Conservation (phyloP, 2,797 vertebrate genomes). For the Prunella strophiata region DNA sequence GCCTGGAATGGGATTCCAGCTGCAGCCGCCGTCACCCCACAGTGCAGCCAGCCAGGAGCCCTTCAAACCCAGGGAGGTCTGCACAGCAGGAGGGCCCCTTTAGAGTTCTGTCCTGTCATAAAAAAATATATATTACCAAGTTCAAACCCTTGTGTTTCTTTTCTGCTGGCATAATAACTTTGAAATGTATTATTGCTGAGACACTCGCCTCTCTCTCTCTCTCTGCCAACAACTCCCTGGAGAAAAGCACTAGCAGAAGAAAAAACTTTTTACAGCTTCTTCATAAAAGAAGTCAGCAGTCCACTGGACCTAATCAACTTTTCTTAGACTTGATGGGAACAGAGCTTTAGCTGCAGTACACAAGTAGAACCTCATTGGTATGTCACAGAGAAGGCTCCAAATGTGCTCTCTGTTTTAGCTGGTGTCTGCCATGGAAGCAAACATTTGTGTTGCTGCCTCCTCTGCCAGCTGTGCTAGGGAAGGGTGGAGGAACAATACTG, state of each 20-base stretch:
- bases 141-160: slow-evolving; percentile 69
- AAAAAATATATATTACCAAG: slow-evolving; percentile 60
- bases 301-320: slow-evolving; percentile 64
- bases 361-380: not conserved
- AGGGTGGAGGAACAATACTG: not conserved
- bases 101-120: slow-evolving; percentile 49
- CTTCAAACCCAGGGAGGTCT: not conserved
- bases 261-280: slow-evolving; percentile 69
- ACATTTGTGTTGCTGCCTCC: slow-evolving; percentile 4
- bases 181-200: slow-evolving; percentile 70
- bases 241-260: slow-evolving; percentile 60
- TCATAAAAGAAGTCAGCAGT: slow-evolving; percentile 65
- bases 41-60: not conserved
- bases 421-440: not conserved
- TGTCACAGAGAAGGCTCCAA: not conserved
- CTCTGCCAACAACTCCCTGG: slow-evolving; percentile 69
- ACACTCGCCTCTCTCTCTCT: slow-evolving; percentile 59
- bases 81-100: not conserved
- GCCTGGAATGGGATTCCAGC: not conserved
- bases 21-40: accelerated
- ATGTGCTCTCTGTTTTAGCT: not conserved
- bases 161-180: slow-evolving; percentile 73
- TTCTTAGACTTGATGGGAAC: not conserved
- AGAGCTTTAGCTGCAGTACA: not conserved
- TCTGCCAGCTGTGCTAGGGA: slow-evolving; percentile 7